Conservation (phyloP, 1,140 invertebrate genomes). For the Thaumatotibia leucotreta region DNA sequence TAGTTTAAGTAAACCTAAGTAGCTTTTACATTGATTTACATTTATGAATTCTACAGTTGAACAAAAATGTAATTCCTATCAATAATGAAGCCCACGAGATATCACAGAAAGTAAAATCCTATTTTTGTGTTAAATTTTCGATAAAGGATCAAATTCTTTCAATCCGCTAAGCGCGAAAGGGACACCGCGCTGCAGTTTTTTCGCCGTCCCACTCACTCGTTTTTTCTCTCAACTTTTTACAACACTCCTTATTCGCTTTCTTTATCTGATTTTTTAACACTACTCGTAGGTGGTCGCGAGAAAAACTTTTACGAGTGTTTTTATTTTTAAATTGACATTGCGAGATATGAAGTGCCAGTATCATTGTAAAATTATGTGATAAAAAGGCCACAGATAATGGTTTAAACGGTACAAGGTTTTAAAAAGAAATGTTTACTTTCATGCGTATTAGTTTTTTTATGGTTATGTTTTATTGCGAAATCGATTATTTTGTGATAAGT, state of each 20-base stretch:
- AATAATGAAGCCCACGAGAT: no score
- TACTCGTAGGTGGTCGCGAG: slow-evolving; percentile 7
- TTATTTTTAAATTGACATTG: slow-evolving; percentile 11
- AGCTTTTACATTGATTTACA: no score
- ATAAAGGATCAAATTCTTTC: slow-evolving; percentile 50
- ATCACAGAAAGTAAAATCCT: no score
- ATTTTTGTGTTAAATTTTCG: not conserved
- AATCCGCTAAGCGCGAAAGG: slow-evolving; percentile 32
- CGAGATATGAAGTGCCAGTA: slow-evolving; percentile 4
- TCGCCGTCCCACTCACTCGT: slow-evolving; percentile 31
- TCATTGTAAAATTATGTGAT: not conserved
- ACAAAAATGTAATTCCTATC: no score
- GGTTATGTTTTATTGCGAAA: slow-evolving; percentile 30
- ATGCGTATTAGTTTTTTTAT: not conserved
- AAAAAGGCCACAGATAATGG: not conserved
- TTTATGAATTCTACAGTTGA: no score
- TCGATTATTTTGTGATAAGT: slow-evolving; percentile 42
- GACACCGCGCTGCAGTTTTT: slow-evolving; percentile 48
- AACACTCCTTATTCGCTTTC: slow-evolving; percentile 37
- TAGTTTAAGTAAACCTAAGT: no score
- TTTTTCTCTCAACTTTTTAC: slow-evolving; percentile 67
- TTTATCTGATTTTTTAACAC: slow-evolving; percentile 6
- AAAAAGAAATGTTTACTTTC: not conserved
- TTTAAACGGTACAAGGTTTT: slow-evolving; percentile 9
- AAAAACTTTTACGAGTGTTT: slow-evolving; percentile 10